A percentile compares a stretch with the other conserved stretches of the same genome.
Evolutionary conservation across 2,888 invertebrate genomes (phyloP).

Genomic region (Hirtodrosophila alboralis): DNA sequence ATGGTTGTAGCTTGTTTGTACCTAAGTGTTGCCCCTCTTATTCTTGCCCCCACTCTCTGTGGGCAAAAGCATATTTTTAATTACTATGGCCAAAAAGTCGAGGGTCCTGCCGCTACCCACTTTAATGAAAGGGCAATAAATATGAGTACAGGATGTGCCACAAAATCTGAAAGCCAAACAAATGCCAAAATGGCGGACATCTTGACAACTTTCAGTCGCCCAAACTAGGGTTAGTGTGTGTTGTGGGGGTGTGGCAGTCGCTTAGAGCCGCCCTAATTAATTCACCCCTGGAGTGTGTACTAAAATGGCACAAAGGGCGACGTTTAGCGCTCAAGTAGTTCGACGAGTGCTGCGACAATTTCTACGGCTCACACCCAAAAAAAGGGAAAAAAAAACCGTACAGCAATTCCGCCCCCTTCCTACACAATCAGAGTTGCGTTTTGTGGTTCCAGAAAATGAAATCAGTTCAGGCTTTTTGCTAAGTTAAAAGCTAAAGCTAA

Average conservation of each 20-base stretch:
- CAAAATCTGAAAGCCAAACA: constrained; percentile 32
- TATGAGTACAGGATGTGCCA: not conserved
- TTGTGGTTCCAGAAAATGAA: no score
- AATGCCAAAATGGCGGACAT: constrained; percentile 68
- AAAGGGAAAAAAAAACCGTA: no score
- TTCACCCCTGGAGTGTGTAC: constrained; percentile 54
- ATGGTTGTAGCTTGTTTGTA: no score
- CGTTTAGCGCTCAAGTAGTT: constrained; percentile 71
- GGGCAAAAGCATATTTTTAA: constrained; percentile 46
- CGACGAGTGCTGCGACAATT: constrained; percentile 61
- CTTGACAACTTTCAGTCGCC: constrained; percentile 33
- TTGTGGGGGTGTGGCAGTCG: not conserved
- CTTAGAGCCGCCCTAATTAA: constrained; percentile 65
- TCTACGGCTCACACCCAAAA: constrained; percentile 51
- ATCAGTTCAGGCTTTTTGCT: no score
- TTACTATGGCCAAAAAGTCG: constrained; percentile 23
- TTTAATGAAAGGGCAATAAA: constrained; percentile 10
- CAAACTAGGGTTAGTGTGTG: not conserved
- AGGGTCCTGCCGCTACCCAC: constrained; percentile 21
- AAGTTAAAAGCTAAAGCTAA: no score
- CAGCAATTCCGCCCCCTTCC: no score
- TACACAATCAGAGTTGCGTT: no score
- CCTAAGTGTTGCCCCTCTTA: no score
- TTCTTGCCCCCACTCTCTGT: no score
- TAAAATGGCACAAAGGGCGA: constrained; percentile 49